Conservation (phyloP, 2,797 vertebrate genomes). For the Tenualosa thibaudeaui region DNA sequence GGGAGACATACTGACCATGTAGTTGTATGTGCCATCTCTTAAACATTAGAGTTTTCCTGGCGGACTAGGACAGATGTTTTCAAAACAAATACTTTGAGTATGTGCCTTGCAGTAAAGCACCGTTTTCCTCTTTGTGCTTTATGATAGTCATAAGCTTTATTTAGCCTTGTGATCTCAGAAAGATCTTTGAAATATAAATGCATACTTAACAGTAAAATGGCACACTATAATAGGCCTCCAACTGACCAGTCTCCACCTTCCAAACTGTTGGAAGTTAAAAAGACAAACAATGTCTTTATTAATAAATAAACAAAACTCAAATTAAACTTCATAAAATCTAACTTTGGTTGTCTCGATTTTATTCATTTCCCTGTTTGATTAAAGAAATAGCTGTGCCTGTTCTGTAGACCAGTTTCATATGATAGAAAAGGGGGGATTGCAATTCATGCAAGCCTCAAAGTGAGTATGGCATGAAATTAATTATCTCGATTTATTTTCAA, state of each 20-base stretch:
- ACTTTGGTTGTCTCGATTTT: neutral
- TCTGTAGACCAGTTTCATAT: neutral
- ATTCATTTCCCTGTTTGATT: neutral
- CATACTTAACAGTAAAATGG: too few relatives aligned
- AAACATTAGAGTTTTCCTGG: too few relatives aligned
- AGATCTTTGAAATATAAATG: too few relatives aligned
- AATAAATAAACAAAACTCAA: neutral
- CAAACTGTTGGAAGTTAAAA: neutral
- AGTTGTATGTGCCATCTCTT: too few relatives aligned
- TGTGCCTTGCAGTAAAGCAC: neutral
- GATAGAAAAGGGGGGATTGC: neutral
- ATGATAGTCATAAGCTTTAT: neutral
- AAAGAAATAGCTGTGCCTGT: neutral
- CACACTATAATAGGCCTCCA: neutral
- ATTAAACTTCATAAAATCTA: neutral
- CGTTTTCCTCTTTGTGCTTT: neutral
- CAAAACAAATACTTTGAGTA: too few relatives aligned
- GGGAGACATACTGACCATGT: neutral
- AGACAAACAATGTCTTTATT: neutral
- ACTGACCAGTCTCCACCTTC: neutral
- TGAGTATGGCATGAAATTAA: slow-evolving; percentile 1
- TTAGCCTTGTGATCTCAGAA: neutral
- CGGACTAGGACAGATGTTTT: too few relatives aligned
- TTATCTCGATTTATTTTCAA: neutral
- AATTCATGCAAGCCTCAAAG: neutral